Conservation (phyloP, 1,140 invertebrate species). For the silkworm (Bombyx mori) region DNA sequence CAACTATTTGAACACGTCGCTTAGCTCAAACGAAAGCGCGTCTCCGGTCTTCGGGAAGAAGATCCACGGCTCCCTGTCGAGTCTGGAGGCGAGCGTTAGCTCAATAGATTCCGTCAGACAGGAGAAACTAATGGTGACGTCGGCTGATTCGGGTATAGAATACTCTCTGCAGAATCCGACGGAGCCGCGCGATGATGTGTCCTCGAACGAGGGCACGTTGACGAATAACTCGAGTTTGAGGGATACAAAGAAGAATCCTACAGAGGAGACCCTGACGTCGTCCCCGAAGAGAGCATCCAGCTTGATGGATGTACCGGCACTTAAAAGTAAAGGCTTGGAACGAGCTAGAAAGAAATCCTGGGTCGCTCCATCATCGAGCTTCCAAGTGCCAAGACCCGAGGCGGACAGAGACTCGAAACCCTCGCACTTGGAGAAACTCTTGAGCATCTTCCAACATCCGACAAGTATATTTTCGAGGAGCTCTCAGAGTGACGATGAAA, state of each 20-base stretch:
- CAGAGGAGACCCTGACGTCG: constrained; percentile 44
- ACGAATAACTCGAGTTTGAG: constrained; percentile 60
- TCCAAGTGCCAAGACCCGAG: constrained; percentile 49
- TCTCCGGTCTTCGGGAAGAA: constrained; percentile 65
- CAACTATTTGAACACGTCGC: constrained; percentile 52
- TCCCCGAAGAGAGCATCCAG: constrained; percentile 58
- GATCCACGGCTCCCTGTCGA: constrained; percentile 62
- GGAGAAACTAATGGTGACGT: constrained; percentile 58
- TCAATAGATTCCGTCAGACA: constrained; percentile 58
- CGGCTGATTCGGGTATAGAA: constrained; percentile 66
- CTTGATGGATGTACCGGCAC: constrained; percentile 57
- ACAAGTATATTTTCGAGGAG: constrained; percentile 66
- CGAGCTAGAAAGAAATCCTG: constrained; percentile 71
- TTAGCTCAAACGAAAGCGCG: constrained; percentile 66
- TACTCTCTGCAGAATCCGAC: constrained; percentile 56
- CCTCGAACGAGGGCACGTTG: constrained; percentile 66
- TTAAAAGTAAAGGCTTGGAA: constrained; percentile 54
- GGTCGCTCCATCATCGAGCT: constrained; percentile 64
- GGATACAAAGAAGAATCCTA: constrained; percentile 33
- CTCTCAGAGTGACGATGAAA: constrained; percentile 43
- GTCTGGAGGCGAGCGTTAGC: constrained; percentile 65
- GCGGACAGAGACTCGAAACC: constrained; percentile 57
- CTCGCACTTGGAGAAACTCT: constrained; percentile 70
- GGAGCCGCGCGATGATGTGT: constrained; percentile 51
- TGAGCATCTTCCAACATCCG: constrained; percentile 72